These are phyloP conservation scores for Cryptocephalus moraei DNA, from an alignment of 2,888 invertebrate genomes.

Conservation along the genomic window DNA sequence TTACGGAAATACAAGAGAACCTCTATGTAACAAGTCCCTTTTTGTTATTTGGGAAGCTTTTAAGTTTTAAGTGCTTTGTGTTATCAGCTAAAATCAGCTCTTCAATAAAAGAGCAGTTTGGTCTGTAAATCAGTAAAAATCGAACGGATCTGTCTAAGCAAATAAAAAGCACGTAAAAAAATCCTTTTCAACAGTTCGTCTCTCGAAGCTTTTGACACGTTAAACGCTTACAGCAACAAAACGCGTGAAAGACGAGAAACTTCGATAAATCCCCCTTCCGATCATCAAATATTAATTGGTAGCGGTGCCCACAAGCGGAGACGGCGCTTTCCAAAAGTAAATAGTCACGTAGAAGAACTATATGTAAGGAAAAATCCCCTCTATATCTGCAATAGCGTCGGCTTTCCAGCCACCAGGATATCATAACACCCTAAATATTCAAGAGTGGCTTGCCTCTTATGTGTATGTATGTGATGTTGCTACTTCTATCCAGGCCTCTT, in stretches of 20 bases:
- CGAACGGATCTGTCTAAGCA: no score
- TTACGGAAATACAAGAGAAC: no score
- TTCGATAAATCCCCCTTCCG: neutral
- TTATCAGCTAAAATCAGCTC: no score
- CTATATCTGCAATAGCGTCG: conserved; percentile 18
- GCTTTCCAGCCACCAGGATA: conserved; percentile 2
- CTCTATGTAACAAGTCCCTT: no score
- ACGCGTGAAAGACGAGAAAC: neutral
- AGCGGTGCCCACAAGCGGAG: neutral
- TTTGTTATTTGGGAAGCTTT: no score
- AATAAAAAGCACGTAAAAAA: no score
- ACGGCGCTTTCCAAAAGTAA: conserved; percentile 15
- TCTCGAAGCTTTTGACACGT: no score
- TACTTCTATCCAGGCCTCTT: conserved; percentile 25
- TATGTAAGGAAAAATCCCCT: conserved; percentile 21
- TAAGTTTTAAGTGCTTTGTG: no score
- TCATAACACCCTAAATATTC: conserved; percentile 38
- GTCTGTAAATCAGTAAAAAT: no score
- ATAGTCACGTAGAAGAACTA: conserved; percentile 22
- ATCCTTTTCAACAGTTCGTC: no score
- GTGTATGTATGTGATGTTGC: conserved; percentile 29
- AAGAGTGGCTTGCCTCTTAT: conserved; percentile 28
- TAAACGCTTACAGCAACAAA: no score
- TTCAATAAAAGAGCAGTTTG: no score
- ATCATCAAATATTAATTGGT: neutral